These are phyloP conservation scores for Solenopsis fugax DNA, from an alignment of 1,140 invertebrate species.

Conservation along the genomic window DNA sequence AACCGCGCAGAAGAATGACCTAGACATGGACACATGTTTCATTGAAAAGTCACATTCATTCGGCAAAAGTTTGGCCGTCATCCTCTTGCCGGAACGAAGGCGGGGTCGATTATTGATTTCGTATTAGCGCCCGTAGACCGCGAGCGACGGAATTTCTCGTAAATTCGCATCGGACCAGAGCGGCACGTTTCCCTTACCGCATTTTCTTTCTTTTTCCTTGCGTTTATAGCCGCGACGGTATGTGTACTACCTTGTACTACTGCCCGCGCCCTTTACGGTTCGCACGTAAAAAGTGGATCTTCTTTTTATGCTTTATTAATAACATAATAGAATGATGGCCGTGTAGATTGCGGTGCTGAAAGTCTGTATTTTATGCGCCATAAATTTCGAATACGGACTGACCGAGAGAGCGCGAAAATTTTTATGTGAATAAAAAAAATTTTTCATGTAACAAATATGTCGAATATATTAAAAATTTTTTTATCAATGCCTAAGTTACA, in stretches of 20 bases:
- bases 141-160: slow-evolving; percentile 56
- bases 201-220: slow-evolving; percentile 9
- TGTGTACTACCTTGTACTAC: neutral
- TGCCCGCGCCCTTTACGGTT: slow-evolving; percentile 3
- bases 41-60: slow-evolving; percentile 59
- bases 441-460: slow-evolving; percentile 7
- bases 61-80: neutral
- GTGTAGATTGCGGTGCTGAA: slow-evolving; percentile 24
- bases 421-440: neutral
- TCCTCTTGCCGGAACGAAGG: neutral
- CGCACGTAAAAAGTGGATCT: slow-evolving; percentile 7
- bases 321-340: slow-evolving; percentile 7
- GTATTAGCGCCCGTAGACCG: slow-evolving; percentile 59
- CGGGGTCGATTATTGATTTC: slow-evolving; percentile 73
- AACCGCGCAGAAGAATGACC: slow-evolving; percentile 19
- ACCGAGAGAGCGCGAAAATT: neutral
- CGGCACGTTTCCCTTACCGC: neutral
- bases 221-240: slow-evolving; percentile 13
- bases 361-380: slow-evolving; percentile 8
- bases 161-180: slow-evolving; percentile 22
- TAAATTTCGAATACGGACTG: slow-evolving; percentile 1
- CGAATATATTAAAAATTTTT: neutral
- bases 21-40: slow-evolving; percentile 70
- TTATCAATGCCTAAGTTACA: too few relatives aligned
- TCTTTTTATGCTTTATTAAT: slow-evolving; percentile 52